These are phyloP conservation scores for Petrocephalus sullivani DNA, from an alignment of 2,797 vertebrate genomes.

Conservation along the genomic window DNA sequence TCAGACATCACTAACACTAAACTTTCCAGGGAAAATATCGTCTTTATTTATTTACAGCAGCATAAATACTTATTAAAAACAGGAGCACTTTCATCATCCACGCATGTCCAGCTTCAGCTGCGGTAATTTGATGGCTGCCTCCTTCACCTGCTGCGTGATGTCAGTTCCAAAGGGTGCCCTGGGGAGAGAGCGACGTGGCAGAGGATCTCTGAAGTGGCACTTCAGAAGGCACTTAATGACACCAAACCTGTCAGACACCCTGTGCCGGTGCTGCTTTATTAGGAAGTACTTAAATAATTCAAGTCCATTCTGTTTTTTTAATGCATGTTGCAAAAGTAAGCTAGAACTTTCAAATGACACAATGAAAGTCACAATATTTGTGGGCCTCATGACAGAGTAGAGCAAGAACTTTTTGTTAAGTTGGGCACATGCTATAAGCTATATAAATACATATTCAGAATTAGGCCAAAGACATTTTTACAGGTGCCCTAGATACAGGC, in stretches of 20 bases:
- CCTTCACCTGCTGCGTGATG: constrained; percentile 75
- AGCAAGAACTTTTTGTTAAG: no score
- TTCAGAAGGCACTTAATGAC: background rate
- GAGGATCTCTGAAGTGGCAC: background rate
- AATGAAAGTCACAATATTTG: no score
- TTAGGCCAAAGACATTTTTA: no score
- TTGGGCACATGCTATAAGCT: no score
- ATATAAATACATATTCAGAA: no score
- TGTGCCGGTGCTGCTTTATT: background rate
- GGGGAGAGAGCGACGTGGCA: constrained; percentile 22
- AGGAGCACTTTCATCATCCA: constrained; percentile 30
- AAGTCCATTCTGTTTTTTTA: background rate
- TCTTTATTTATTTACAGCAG: constrained; percentile 1
- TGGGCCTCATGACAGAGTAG: no score
- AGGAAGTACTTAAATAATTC: no score
- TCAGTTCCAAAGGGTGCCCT: constrained; percentile 83
- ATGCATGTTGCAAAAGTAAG: background rate
- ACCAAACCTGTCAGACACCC: background rate
- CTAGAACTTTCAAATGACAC: no score
- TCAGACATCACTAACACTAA: constrained; percentile 7
- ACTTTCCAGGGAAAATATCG: background rate
- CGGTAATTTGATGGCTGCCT: constrained; percentile 74
- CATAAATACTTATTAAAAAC: background rate
- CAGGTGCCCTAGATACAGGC: no score
- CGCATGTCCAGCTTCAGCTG: constrained; percentile 56